Evolutionary conservation across 2,888 invertebrate genomes (phyloP), one percentile per base, ranked within the genome.

Genomic region (Amphipoea oculea): DNA sequence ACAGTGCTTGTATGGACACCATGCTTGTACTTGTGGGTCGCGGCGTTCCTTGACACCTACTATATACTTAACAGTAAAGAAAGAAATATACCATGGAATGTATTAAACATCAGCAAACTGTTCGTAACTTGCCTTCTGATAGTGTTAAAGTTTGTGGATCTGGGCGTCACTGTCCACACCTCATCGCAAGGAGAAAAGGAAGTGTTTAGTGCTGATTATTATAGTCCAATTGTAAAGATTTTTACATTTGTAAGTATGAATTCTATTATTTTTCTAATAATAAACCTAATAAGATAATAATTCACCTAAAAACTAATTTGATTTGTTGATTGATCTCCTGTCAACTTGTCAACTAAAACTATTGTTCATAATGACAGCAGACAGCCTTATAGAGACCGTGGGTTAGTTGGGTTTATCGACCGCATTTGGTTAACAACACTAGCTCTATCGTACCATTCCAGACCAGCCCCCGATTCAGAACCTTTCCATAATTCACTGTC

Each of bases 1-100:
- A 99, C 99, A 0, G 98, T 98, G 1, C 95, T 99, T 51, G 97
- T 99, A 73, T 99, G 99, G 99, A 95, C 98, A 60, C 99, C 99
- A 0, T 99, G 99, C 94, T 97, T 97, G 73, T 99, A 98, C 94
- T 96, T 99, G 29, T 99, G 99, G 98, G 88, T 98, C 1, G 98
- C 98, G 89, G 97, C 98, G 9, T 96, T 98, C 62, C 96, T 99
- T 86, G 99, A 99, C 91, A 96, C 98, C 82, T 98, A 97, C 93
- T 98, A 98, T 92, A 97, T 98, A 88, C 93, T 98, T 86, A 97
- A 97, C 91, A 98, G 98, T 94, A 98, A 98, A 96, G 98, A 98
- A 92, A 97, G 97, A 93, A 97, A 98, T 93, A 98, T 99, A 95
- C 98, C 98, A 89, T 98, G 98, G 98, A 98, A 97, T 90, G 97